phyloP scores from a whole-genome alignment of 2,888 invertebrate genomes.

The Leptura quadrifasciata region DNA sequence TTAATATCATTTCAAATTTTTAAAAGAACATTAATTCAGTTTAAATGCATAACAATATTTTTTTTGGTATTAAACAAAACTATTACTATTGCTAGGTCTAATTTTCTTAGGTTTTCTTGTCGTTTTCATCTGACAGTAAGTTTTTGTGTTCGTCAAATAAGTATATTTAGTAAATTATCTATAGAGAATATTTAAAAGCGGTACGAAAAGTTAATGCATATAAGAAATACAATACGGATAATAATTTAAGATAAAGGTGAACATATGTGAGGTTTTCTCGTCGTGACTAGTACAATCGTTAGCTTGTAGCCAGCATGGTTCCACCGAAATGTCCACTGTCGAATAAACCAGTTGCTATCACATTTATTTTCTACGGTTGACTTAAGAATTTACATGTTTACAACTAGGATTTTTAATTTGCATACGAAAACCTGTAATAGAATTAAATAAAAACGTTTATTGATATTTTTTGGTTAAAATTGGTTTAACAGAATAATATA shows the following conservation, averaged over 20 bases:
- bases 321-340: conserved; percentile 56
- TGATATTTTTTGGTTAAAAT: too few relatives aligned
- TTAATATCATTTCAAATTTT: too few relatives aligned
- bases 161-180: background rate
- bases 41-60: too few relatives aligned
- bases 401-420: conserved; percentile 47
- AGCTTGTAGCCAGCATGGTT: conserved; percentile 60
- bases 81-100: too few relatives aligned
- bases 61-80: too few relatives aligned
- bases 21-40: too few relatives aligned
- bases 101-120: too few relatives aligned
- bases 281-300: conserved; percentile 53
- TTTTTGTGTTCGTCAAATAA: too few relatives aligned
- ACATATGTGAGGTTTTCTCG: conserved; percentile 50
- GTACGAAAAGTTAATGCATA: background rate
- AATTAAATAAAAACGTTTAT: background rate
- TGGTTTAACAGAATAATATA: too few relatives aligned
- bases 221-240: conserved; percentile 47
- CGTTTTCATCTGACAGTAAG: too few relatives aligned
- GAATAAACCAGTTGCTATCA: conserved; percentile 54
- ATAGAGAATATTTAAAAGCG: background rate
- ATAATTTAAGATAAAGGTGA: conserved; percentile 50
- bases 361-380: conserved; percentile 33
- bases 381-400: conserved; percentile 45
- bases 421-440: background rate